A percentile compares a stretch with the other conserved stretches of the same genome.
phyloP scores from a whole-genome alignment of 2,113 vertebrate species.

The Apodemus sylvaticus region DNA sequence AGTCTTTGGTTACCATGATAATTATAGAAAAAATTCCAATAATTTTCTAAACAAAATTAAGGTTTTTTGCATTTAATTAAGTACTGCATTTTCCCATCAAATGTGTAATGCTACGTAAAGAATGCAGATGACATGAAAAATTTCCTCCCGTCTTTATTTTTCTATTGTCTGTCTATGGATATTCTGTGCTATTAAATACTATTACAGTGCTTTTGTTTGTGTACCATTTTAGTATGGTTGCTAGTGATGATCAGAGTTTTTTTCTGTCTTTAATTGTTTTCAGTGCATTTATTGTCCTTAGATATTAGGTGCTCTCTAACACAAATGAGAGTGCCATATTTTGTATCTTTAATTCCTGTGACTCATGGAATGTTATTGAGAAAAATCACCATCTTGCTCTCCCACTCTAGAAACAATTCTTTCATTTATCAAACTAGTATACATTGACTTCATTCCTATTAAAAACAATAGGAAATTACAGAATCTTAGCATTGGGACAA shows the following conservation, averaged over 20 bases:
- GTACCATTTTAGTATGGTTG: background rate
- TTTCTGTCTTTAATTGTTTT: background rate
- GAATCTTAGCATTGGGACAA: background rate
- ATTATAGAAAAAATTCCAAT: background rate
- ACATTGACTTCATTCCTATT: background rate
- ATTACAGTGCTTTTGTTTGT: background rate
- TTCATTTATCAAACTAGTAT: background rate
- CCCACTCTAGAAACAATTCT: background rate
- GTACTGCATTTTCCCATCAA: background rate
- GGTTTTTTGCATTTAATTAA: background rate
- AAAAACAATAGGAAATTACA: background rate
- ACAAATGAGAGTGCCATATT: background rate
- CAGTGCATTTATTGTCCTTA: background rate
- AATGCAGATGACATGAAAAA: too few relatives aligned
- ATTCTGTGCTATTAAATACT: background rate
- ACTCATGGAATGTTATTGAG: background rate
- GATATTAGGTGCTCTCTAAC: background rate
- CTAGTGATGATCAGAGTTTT: background rate
- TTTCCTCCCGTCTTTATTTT: background rate
- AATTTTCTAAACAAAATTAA: background rate
- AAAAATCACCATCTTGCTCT: rapidly evolving
- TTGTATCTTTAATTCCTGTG: background rate
- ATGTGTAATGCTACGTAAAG: background rate
- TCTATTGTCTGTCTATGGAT: background rate
- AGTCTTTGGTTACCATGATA: background rate